Conservation (phyloP, 2,797 vertebrate genomes). For the Notoglanidium macrostoma region DNA sequence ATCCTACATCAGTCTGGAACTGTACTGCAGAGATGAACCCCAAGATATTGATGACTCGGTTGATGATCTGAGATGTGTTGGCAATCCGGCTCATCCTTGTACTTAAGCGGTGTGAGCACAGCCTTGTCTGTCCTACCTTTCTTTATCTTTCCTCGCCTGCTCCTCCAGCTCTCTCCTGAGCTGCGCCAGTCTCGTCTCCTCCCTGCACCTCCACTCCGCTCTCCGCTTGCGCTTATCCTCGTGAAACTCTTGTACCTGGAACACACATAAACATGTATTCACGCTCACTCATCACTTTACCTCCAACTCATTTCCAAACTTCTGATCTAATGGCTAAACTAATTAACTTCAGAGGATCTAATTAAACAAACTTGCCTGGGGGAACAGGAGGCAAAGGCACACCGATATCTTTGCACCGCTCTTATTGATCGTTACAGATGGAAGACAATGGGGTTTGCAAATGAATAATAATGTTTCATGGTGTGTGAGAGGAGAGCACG, state of each 20-base stretch:
- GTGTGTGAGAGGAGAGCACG: constrained; percentile 61
- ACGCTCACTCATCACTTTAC: background rate
- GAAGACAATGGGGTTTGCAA: constrained; percentile 65
- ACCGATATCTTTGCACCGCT: constrained; percentile 42
- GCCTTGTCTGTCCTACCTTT: constrained; percentile 79
- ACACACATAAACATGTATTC: constrained; percentile 3
- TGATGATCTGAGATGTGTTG: background rate
- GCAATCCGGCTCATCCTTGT: constrained; percentile 5
- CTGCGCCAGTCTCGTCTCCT: constrained; percentile 77
- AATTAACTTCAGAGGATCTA: constrained; percentile 21
- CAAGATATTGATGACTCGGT: background rate
- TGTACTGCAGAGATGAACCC: background rate
- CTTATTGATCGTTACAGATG: constrained; percentile 67
- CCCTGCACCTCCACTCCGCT: constrained; percentile 77
- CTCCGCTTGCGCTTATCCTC: constrained; percentile 79
- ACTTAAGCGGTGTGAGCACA: background rate
- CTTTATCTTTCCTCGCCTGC: constrained; percentile 83
- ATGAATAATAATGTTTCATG: constrained; percentile 71
- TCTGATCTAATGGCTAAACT: background rate
- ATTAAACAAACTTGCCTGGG: constrained; percentile 46
- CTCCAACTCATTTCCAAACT: constrained; percentile 12
- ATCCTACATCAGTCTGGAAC: background rate
- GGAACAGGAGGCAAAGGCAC: constrained; percentile 46
- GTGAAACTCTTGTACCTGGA: constrained; percentile 85
- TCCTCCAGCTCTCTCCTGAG: constrained; percentile 83